These are phyloP conservation scores for Thereva nobilitata DNA, from an alignment of 2,888 invertebrate species.

Conservation along the genomic window DNA sequence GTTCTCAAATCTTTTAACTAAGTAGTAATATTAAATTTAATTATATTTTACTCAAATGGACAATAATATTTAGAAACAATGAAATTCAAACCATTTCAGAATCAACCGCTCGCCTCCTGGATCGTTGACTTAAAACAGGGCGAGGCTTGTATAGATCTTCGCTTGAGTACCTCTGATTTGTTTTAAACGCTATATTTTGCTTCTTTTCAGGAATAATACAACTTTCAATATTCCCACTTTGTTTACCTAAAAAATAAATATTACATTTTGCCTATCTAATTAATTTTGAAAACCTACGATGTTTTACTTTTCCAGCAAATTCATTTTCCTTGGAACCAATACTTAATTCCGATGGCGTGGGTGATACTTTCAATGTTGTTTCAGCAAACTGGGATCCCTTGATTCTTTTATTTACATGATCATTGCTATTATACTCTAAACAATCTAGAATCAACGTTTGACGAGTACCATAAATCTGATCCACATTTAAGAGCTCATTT, in stretches of 20 bases:
- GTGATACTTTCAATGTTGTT: slow-evolving; percentile 49
- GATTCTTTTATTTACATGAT: slow-evolving; percentile 21
- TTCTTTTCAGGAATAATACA: slow-evolving; percentile 5
- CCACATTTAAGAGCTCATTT: slow-evolving; percentile 16
- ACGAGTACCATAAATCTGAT: slow-evolving; percentile 6
- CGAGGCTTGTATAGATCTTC: slow-evolving; percentile 75
- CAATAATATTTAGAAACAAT: no score
- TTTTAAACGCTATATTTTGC: slow-evolving; percentile 38
- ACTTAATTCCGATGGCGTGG: slow-evolving; percentile 54
- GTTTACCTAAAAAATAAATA: no score
- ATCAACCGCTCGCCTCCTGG: slow-evolving; percentile 58
- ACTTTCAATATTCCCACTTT: no score
- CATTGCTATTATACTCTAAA: slow-evolving; percentile 40
- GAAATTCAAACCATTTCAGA: slow-evolving; percentile 34
- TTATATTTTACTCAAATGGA: no score
- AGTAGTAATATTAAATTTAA: no score
- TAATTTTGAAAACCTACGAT: background rate
- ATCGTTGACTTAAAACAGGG: slow-evolving; percentile 62
- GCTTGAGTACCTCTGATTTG: slow-evolving; percentile 65
- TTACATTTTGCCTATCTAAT: background rate
- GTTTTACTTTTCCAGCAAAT: slow-evolving; percentile 42
- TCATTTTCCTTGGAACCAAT: slow-evolving; percentile 56
- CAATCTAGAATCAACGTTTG: slow-evolving; percentile 43
- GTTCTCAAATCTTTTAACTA: no score
- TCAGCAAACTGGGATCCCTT: slow-evolving; percentile 38